Evolutionary conservation across 2,888 invertebrate genomes (phyloP).

Genomic region (Adelphocoris suturalis): DNA sequence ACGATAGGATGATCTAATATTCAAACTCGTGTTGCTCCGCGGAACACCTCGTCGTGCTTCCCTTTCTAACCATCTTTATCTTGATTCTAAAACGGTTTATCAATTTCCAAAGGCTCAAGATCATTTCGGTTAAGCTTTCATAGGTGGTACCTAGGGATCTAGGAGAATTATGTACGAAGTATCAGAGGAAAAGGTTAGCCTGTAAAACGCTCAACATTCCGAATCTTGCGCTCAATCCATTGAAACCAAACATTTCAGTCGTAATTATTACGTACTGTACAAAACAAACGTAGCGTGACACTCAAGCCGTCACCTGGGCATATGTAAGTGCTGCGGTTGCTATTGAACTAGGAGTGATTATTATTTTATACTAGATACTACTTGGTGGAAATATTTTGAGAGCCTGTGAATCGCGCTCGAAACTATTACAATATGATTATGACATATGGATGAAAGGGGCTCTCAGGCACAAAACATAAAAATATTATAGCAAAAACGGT

Average conservation of each 20-base stretch:
- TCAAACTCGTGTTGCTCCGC: conserved; percentile 32
- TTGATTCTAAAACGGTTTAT: conserved; percentile 44
- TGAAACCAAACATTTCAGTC: neutral
- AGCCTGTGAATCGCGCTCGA: too few relatives aligned
- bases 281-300: too few relatives aligned
- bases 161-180: neutral
- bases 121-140: conserved; percentile 40
- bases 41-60: conserved; percentile 1
- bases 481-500: too few relatives aligned
- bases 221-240: neutral
- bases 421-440: too few relatives aligned
- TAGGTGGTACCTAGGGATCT: neutral
- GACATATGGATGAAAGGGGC: too few relatives aligned
- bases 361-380: too few relatives aligned
- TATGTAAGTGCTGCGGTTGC: too few relatives aligned
- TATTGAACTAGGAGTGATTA: too few relatives aligned
- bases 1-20: conserved; percentile 47
- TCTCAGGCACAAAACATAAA: too few relatives aligned
- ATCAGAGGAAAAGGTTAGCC: neutral
- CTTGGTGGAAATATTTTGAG: too few relatives aligned
- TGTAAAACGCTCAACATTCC: neutral
- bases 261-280: too few relatives aligned
- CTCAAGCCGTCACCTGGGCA: too few relatives aligned
- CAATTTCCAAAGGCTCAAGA: conserved; percentile 50
- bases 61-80: conserved; percentile 18